phyloP scores from a whole-genome alignment of 2,113 vertebrate species.

The Corynorhinus townsendii region DNA sequence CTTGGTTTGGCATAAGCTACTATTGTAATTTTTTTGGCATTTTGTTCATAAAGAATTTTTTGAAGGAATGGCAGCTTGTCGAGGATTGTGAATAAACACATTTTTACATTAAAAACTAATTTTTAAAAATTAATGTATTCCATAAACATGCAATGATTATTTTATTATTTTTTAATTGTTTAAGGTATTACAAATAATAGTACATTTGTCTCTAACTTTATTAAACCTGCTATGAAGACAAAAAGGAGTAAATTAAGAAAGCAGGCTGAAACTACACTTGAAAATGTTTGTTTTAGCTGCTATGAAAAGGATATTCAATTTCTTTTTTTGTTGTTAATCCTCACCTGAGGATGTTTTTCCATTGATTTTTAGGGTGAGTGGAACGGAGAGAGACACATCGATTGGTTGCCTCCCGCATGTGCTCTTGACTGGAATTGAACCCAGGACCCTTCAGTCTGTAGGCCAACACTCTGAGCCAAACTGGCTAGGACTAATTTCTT shows the following conservation, averaged over 20 bases:
- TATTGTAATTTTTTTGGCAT: constrained; percentile 66
- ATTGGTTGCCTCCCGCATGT: too few relatives aligned
- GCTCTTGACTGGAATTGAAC: too few relatives aligned
- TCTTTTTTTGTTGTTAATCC: too few relatives aligned
- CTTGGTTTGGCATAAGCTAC: constrained; percentile 78
- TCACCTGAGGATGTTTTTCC: too few relatives aligned
- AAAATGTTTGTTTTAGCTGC: neutral
- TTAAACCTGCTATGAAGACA: neutral
- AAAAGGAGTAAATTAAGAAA: constrained; percentile 19
- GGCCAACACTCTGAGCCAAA: too few relatives aligned
- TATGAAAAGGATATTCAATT: neutral
- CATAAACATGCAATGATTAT: neutral
- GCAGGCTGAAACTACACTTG: constrained; percentile 4
- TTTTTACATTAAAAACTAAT: constrained; percentile 74
- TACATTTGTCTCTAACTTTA: neutral
- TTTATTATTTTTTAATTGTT: neutral
- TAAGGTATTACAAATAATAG: too few relatives aligned
- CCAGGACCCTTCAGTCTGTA: too few relatives aligned
- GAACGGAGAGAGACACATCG: too few relatives aligned
- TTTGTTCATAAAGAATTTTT: constrained; percentile 72
- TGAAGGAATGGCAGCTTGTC: constrained; percentile 72
- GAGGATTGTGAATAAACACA: constrained; percentile 77
- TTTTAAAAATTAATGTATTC: constrained; percentile 29
- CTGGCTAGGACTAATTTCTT: neutral
- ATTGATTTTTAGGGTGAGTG: too few relatives aligned